Base-by-base conservation (phyloP, 2,113 vertebrate species). In the Megaceryle maxima region DNA sequence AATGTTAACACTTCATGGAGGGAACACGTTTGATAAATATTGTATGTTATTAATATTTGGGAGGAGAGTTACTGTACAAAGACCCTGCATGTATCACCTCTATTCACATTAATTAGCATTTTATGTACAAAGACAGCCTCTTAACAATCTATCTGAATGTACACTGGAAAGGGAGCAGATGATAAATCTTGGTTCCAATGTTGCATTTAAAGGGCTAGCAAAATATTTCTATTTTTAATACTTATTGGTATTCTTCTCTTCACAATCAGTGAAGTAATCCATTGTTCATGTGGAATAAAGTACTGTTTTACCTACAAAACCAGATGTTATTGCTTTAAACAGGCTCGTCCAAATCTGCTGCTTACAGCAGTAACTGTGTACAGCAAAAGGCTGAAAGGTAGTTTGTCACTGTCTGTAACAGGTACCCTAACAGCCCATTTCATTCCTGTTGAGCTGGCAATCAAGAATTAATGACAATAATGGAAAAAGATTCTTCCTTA, bases 391-490 rank as follows among this genome's bases (percentile, higher is more conserved):
- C 77, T 73, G 69, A 87, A 83, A 59, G 66, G 60, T 44, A 77
- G 85, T 96, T 97, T 95, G 83, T 93, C 87, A 81, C 46, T 86
- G 72, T 77, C 83, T 86, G 33, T 51, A 85, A 90, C 87, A 73
- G 74, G 68, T 57, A 79, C 73, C 78, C 68, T 79, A 66, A 15
- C 14, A 80, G 72, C 59, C 39, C 66, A 37, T 91, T 86, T 75
- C 13, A 60, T 81, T 80, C 7, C 20, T 92, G 41, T 90, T 86
- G 39, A 94, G 56, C 35, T 85, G 78, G 68, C 62, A 62, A 93
- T 96, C 9, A 60, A 57, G 43, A 95, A 97, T 82, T 97, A 96
- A 85, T 79, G 62, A 66, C 66, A 96, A 81, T 91, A 95, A 96
- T 41, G n/a, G 82, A 94, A 87, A 75, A 73, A 94, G 15, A 59